Evolutionary conservation across 2,888 invertebrate species (phyloP).

Genomic region (Nebria salina): DNA sequence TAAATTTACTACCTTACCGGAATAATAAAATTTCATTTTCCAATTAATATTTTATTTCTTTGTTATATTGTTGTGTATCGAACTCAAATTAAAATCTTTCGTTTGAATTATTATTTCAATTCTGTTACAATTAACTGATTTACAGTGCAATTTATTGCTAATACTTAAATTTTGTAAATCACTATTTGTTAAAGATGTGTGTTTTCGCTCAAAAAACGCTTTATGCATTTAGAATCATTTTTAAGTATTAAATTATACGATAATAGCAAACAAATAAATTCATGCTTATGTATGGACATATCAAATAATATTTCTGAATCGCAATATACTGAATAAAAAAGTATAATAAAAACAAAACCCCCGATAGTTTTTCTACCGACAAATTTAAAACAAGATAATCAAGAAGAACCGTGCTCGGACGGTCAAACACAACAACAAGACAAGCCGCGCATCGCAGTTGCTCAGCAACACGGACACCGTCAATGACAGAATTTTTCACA

Average conservation of each 20-base stretch:
- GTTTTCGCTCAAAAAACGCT: too few relatives aligned
- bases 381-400: background rate
- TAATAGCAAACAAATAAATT: too few relatives aligned
- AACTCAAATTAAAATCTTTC: background rate
- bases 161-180: too few relatives aligned
- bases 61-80: too few relatives aligned
- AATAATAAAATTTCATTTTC: background rate
- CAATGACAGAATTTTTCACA: background rate
- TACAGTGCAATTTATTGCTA: too few relatives aligned
- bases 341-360: background rate
- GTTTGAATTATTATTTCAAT: background rate
- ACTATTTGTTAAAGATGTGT: too few relatives aligned
- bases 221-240: too few relatives aligned
- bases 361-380: background rate
- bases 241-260: too few relatives aligned
- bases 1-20: constrained; percentile 14
- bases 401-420: background rate
- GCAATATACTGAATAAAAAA: background rate
- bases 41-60: background rate
- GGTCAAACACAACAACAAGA: background rate
- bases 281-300: background rate
- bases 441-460: background rate
- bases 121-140: too few relatives aligned
- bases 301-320: background rate
- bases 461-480: background rate